These are phyloP conservation scores for Coptotermes formosanus DNA, from an alignment of 1,140 invertebrate species.

Conservation along the genomic window DNA sequence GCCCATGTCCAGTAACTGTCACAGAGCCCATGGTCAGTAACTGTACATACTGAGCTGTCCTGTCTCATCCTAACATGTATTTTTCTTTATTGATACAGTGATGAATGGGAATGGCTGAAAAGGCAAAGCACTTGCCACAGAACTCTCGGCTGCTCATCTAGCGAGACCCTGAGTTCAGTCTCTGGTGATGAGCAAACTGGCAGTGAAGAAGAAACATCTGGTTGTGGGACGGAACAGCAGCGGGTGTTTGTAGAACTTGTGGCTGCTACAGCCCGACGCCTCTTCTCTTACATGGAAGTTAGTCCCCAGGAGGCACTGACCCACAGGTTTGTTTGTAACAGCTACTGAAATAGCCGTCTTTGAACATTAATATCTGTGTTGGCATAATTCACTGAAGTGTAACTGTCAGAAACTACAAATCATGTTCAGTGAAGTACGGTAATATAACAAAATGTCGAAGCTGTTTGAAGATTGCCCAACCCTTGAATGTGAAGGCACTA, in stretches of 20 bases:
- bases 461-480: too few relatives aligned
- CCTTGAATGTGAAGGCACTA: too few relatives aligned
- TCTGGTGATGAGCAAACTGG: conserved; percentile 31
- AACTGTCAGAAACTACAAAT: too few relatives aligned
- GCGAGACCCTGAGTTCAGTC: conserved; percentile 11
- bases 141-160: conserved; percentile 15
- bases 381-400: too few relatives aligned
- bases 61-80: background rate
- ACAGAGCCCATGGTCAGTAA: too few relatives aligned
- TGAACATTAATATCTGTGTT: too few relatives aligned
- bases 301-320: conserved; percentile 61
- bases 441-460: too few relatives aligned
- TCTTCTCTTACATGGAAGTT: conserved; percentile 80
- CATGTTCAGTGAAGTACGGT: too few relatives aligned
- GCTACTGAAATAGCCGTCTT: too few relatives aligned
- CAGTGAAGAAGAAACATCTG: conserved; percentile 29
- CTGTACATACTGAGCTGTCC: too few relatives aligned
- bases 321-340: conserved; percentile 52
- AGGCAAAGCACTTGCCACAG: conserved; percentile 44
- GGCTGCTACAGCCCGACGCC: conserved; percentile 64
- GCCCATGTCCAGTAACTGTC: too few relatives aligned
- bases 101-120: conserved; percentile 65
- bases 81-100: conserved; percentile 43
- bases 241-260: conserved; percentile 74
- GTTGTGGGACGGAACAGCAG: conserved; percentile 64